Percentiles rank a stretch among this genome's conserved stretches.
Conservation (phyloP, 2,113 vertebrate species). For the Verasper variegatus region DNA sequence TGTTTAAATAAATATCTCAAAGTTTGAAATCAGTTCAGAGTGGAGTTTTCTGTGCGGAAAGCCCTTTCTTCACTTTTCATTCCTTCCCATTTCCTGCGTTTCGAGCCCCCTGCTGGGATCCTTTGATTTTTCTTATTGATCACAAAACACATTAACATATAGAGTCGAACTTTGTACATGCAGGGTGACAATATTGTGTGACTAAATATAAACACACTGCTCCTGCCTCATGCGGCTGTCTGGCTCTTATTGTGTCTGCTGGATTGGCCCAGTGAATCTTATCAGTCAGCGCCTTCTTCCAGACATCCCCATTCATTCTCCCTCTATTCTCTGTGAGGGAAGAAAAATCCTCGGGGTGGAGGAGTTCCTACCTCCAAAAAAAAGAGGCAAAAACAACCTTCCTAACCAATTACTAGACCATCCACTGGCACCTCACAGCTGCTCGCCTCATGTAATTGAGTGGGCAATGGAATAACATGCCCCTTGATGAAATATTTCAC, state of each 20-base stretch:
- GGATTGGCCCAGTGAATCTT: constrained; percentile 62
- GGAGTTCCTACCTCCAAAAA: constrained; percentile 23
- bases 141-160: constrained; percentile 7
- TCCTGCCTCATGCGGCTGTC: constrained; percentile 25
- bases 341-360: constrained; percentile 23
- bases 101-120: not conserved
- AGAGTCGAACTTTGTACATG: not conserved
- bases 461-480: constrained; percentile 78
- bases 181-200: constrained; percentile 4
- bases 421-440: constrained; percentile 73
- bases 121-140: constrained; percentile 16
- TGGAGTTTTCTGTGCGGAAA: not conserved
- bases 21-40: not conserved
- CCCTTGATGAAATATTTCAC: constrained; percentile 79
- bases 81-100: not conserved
- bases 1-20: not conserved
- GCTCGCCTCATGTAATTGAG: constrained; percentile 76
- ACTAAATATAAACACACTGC: constrained; percentile 44
- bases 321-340: constrained; percentile 40
- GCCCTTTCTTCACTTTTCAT: not conserved
- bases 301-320: constrained; percentile 56
- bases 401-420: constrained; percentile 75
- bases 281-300: constrained; percentile 62
- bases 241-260: constrained; percentile 34
- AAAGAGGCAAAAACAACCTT: constrained; percentile 64